Conservation (phyloP, 2,888 invertebrate genomes). For the Gari tellinella region DNA sequence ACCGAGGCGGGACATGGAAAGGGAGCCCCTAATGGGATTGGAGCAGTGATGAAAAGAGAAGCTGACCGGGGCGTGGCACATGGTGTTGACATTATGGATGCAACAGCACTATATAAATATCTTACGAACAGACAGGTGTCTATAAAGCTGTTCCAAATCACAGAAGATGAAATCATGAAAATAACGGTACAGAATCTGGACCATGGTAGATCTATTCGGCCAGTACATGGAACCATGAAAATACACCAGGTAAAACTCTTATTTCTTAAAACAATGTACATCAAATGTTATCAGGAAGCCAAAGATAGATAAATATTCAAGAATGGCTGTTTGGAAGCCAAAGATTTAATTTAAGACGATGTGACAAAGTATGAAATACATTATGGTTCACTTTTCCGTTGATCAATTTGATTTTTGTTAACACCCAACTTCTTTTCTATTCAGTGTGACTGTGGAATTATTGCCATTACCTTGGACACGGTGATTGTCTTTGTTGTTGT, state of each 20-base stretch:
- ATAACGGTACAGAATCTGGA: constrained; percentile 1
- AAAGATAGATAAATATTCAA: too few relatives aligned
- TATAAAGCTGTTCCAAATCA: constrained; percentile 13
- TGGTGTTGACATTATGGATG: constrained; percentile 27
- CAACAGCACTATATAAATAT: constrained; percentile 11
- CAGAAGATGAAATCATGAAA: constrained; percentile 16
- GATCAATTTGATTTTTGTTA: too few relatives aligned
- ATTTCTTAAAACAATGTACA: too few relatives aligned
- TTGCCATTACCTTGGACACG: too few relatives aligned
- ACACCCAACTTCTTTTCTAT: too few relatives aligned
- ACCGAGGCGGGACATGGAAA: constrained; percentile 81
- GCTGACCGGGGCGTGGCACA: constrained; percentile 60
- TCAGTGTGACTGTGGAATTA: too few relatives aligned
- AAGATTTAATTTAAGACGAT: too few relatives aligned
- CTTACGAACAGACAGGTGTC: neutral
- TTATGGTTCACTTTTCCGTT: too few relatives aligned
- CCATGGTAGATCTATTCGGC: constrained; percentile 1
- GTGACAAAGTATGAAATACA: too few relatives aligned
- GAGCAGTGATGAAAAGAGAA: constrained; percentile 74
- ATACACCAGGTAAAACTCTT: constrained; percentile 39
- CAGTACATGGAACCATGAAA: constrained; percentile 37
- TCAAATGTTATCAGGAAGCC: too few relatives aligned
- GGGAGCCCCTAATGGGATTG: constrained; percentile 79
- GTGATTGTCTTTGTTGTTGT: too few relatives aligned
- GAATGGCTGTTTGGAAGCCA: too few relatives aligned